Evolutionary conservation across 2,888 invertebrate genomes (phyloP), one percentile per base, ranked within the genome.

Genomic region (Netelia fuscicornis): DNA sequence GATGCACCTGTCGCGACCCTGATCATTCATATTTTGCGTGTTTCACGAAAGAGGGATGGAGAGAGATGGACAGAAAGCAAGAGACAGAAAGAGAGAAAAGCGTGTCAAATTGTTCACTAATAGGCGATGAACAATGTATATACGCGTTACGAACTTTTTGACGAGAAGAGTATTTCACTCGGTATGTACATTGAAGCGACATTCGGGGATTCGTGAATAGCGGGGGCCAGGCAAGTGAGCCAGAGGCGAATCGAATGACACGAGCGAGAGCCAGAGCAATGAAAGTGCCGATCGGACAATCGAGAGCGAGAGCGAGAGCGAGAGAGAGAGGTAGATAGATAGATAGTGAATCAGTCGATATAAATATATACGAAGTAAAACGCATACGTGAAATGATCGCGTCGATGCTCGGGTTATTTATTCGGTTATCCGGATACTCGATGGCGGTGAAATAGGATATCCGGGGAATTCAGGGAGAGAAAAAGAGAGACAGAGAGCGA

Each of bases 361-460:
- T 6, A 48, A 8, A 37, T 71, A 44, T 64, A 54, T 68, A 30
- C 20, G 17, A 42, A 48, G 20, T 17, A 56, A 42, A 68, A 52
- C 25, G 30, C 60, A 23, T 23, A 44, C 44, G 68, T 20, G 42
- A 67, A 76, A 70, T 62, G 42, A 64, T 64, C 13, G 20, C 67
- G 60, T 65, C 72, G 44, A 72, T 58, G 77, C 52, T 11, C 62
- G 62, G 37, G 76, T 30, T 60, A 84, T 84, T 30, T 60, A 84
- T 84, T 81, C 71, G 81, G 75, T 84, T 84, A 80, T 64, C 52
- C 76, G 76, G 58, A 81, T 81, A 74, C 72, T 72, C 72, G 80
- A 81, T 17, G 42, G 67, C 20, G 71, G 48, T 25, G 58, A 70
- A 65, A 82, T 82, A 75, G 77, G 76, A 71, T 77, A 71, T 82